phyloP scores from a whole-genome alignment of 1,140 invertebrate genomes.

The Nomia melanderi region DNA sequence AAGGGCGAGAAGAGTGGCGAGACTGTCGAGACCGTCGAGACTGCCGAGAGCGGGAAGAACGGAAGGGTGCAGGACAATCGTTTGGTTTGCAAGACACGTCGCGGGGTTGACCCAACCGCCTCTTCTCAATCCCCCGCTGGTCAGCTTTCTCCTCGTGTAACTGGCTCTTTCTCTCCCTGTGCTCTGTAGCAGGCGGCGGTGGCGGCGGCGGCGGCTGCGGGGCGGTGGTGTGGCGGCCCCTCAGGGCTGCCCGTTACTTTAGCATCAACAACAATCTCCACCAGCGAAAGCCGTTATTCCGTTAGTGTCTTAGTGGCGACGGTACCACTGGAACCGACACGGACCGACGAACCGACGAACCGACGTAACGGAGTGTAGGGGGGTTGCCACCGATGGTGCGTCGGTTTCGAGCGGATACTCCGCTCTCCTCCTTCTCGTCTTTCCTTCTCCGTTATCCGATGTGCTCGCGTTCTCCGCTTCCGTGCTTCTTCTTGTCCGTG shows the following conservation, averaged over 20 bases:
- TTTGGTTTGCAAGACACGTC: conserved; percentile 80
- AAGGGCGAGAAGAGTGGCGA: conserved; percentile 25
- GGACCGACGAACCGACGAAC: conserved; percentile 41
- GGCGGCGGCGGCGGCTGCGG: no score
- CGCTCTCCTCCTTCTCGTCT: conserved; percentile 44
- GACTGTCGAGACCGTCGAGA: no score
- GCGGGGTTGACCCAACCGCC: conserved; percentile 70
- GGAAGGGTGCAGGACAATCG: conserved; percentile 64
- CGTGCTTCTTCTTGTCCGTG: not conserved
- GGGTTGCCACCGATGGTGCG: conserved; percentile 58
- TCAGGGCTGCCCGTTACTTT: conserved; percentile 77
- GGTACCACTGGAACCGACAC: conserved; percentile 49
- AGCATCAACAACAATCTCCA: conserved; percentile 81
- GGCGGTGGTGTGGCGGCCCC: conserved; percentile 58
- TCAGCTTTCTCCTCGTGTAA: conserved; percentile 52
- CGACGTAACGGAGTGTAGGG: conserved; percentile 55
- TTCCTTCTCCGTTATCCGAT: conserved; percentile 45
- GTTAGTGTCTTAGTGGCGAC: conserved; percentile 78
- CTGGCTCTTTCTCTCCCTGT: conserved; percentile 48
- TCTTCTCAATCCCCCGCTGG: conserved; percentile 52
- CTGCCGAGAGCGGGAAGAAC: not conserved
- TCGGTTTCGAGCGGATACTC: conserved; percentile 58
- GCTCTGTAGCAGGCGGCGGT: no score
- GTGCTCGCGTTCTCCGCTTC: conserved; percentile 30
- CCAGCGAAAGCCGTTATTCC: conserved; percentile 75